Base-by-base conservation (phyloP, 2,797 vertebrate species). In the Brachymystax lenok region DNA sequence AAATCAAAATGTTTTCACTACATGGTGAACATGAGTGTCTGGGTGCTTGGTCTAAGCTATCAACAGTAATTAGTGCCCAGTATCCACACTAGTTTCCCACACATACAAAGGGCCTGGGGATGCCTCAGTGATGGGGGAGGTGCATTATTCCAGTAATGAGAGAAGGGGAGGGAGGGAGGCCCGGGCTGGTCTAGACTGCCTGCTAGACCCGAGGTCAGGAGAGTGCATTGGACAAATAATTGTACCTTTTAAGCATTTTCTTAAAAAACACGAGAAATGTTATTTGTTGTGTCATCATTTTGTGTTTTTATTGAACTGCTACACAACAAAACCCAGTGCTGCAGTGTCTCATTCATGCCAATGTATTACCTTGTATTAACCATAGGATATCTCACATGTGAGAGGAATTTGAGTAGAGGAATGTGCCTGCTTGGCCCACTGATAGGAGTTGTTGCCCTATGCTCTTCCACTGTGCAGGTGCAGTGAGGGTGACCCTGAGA, bases 401-500 rank as follows among this genome's bases (percentile, higher is more conserved):
- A n/a, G 27, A 66, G 63, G 63, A 30, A 5, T 28, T 16, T 66
- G 27, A 27, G 24, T 66, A 66, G 12, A 6, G 46, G 21, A 51
- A 28, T 14, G 27, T 2, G 61, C 16, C 27, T 13, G 14, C 1
- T 61, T 16, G 3, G 3, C 30, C 6, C 21, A 61, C 2, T 52
- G 40, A 40, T n/a, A 2, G 6, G 17, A 56, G 56, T 19, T n/a
- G 1, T n/a, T 27, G 63, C 6, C 35, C 1, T 40, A 63, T 61
- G 19, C 46, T 21, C 28, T 12, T 6, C 40, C 30, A n/a, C 8
- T 0, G 0, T 82, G 5, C 85, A 93, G 93, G 16, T 16, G 86
- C 92, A 3, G 90, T 96, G 78, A 90, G 87, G 54, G 94, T 96
- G 0, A 91, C 82, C 5, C 88, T 95, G 85, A 92, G 86, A 94